Evolutionary conservation across 2,113 vertebrate species (phyloP).

Genomic region (Aleadryas rufinucha): DNA sequence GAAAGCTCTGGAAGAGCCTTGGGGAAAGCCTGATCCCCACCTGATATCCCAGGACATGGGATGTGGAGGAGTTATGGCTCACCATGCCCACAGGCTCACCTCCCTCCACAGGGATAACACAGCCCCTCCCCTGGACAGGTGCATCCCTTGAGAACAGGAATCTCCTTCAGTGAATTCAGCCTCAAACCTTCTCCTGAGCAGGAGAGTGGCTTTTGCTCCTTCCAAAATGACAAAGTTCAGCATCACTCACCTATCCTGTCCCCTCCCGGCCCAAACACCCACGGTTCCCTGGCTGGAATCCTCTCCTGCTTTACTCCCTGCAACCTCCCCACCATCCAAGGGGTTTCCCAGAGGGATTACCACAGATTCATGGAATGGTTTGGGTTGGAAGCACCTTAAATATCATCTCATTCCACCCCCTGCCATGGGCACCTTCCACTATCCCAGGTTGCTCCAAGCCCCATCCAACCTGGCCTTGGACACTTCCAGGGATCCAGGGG

Average conservation of each 20-base stretch:
- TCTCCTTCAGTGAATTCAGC: not conserved
- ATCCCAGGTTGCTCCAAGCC: not conserved
- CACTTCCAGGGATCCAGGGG: not conserved
- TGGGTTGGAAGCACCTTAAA: not conserved
- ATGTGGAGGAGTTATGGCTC: accelerated
- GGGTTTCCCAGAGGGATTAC: not conserved
- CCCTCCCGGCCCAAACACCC: accelerated
- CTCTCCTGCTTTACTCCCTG: not conserved
- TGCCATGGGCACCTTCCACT: not conserved
- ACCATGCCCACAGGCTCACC: not conserved
- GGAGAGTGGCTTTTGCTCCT: not conserved
- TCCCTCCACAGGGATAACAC: accelerated
- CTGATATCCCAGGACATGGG: not conserved
- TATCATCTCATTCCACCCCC: not conserved
- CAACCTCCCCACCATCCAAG: not conserved
- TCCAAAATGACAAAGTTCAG: accelerated
- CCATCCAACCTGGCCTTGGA: not conserved
- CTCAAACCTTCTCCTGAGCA: not conserved
- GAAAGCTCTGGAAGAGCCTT: not conserved
- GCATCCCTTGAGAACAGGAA: not conserved
- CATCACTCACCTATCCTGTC: accelerated
- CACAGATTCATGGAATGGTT: not conserved
- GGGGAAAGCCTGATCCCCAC: not conserved
- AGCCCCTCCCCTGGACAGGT: not conserved
- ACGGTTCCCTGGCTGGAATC: accelerated